Evolutionary conservation across 2,797 vertebrate genomes (phyloP).

Genomic region (Chiroxiphia lanceolata): DNA sequence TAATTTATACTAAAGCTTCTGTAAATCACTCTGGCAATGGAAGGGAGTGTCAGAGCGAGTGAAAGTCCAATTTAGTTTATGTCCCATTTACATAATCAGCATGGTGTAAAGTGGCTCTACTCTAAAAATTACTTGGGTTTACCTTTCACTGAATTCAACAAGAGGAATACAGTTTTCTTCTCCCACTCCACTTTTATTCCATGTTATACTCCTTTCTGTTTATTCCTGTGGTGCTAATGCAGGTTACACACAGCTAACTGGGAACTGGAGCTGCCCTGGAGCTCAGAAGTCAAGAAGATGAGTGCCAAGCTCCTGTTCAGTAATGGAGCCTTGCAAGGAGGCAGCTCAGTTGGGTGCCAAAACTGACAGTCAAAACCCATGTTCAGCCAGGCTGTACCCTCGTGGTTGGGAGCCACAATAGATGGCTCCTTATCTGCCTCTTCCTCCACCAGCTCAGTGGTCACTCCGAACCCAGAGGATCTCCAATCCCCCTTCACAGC

Average conservation of each 20-base stretch:
- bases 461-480: neutral
- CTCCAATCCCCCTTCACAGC: neutral
- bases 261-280: neutral
- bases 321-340: neutral
- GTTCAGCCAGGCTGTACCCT: neutral
- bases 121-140: neutral
- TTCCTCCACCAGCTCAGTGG: neutral
- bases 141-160: neutral
- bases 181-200: neutral
- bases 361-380: neutral
- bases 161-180: neutral
- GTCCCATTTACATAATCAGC: constrained; percentile 18
- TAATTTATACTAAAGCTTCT: neutral
- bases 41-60: neutral
- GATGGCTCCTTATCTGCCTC: neutral
- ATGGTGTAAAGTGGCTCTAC: neutral
- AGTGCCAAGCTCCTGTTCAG: accelerated
- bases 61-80: constrained; percentile 28
- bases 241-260: neutral
- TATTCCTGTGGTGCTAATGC: neutral
- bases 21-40: constrained; percentile 21
- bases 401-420: accelerated
- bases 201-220: neutral
- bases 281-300: neutral
- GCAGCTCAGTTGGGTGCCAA: neutral